Conservation (phyloP, 23 tunicate genomes). For the Ascidia mentula region DNA sequence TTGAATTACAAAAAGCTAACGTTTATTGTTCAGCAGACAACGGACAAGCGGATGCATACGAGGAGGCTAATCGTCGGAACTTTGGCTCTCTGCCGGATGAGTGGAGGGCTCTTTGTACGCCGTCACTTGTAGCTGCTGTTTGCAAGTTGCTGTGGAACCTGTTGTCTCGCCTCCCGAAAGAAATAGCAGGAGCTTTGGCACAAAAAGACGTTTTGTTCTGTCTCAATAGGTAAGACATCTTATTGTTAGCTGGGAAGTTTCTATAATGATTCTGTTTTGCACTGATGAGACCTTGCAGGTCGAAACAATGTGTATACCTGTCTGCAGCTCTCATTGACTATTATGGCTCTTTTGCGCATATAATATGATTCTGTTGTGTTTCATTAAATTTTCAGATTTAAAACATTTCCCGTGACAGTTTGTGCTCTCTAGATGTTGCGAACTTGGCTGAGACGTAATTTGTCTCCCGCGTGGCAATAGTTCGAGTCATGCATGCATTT, state of each 20-base stretch:
- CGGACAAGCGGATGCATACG: not conserved
- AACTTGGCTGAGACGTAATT: no score
- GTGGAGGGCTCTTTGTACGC: conserved; percentile 55
- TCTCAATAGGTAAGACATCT: conserved; percentile 26
- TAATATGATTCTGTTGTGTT: no score
- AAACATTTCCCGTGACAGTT: no score
- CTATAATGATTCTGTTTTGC: no score
- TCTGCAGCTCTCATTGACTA: no score
- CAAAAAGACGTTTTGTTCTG: conserved; percentile 19
- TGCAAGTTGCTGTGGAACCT: conserved; percentile 49
- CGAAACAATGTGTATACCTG: no score
- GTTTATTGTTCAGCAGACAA: not conserved
- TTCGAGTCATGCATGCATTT: no score
- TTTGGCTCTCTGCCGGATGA: conserved; percentile 44
- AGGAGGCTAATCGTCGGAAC: not conserved
- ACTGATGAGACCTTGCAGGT: no score
- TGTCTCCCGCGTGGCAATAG: no score
- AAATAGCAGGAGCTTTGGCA: conserved; percentile 18
- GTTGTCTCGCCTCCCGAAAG: conserved; percentile 29
- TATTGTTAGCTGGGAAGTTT: not conserved
- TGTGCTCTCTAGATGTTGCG: no score
- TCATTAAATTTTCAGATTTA: no score
- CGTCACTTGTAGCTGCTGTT: conserved; percentile 36
- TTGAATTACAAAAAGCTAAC: not conserved
- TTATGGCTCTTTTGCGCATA: no score